Evolutionary conservation across 2,888 invertebrate species (phyloP).

Genomic region (Tanytarsus gracilentus): DNA sequence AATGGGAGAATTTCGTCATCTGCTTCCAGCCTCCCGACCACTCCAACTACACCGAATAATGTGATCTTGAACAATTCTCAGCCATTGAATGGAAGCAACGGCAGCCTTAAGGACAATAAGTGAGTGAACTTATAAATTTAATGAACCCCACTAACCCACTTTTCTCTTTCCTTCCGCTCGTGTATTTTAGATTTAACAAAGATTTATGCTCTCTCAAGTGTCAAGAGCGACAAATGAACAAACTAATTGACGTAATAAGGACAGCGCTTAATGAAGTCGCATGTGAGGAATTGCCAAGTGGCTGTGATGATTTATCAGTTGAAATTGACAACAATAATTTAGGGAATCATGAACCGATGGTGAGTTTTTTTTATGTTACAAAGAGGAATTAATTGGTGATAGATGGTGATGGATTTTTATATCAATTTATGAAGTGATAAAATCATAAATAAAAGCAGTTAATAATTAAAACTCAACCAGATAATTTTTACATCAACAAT

Average conservation of each 20-base stretch:
- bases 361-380: conserved; percentile 36
- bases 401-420: neutral
- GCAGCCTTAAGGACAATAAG: conserved; percentile 12
- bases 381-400: neutral
- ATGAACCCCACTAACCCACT: neutral
- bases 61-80: neutral
- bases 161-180: neutral
- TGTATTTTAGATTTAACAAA: conserved; percentile 46
- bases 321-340: conserved; percentile 48
- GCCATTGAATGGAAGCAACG: conserved; percentile 4
- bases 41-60: neutral
- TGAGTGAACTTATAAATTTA: neutral
- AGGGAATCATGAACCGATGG: conserved; percentile 54
- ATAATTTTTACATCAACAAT: too few species aligned
- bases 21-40: conserved; percentile 3
- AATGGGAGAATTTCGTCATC: conserved; percentile 30
- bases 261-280: conserved; percentile 78
- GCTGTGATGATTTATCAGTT: conserved; percentile 60
- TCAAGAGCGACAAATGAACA: conserved; percentile 71
- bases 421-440: too few species aligned
- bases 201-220: conserved; percentile 74
- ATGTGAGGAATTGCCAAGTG: conserved; percentile 78
- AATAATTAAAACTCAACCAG: too few species aligned
- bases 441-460: too few species aligned
- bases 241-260: conserved; percentile 73